These are phyloP conservation scores for Entomyzon cyanotis DNA, from an alignment of 2,113 vertebrate genomes.

Conservation along the genomic window DNA sequence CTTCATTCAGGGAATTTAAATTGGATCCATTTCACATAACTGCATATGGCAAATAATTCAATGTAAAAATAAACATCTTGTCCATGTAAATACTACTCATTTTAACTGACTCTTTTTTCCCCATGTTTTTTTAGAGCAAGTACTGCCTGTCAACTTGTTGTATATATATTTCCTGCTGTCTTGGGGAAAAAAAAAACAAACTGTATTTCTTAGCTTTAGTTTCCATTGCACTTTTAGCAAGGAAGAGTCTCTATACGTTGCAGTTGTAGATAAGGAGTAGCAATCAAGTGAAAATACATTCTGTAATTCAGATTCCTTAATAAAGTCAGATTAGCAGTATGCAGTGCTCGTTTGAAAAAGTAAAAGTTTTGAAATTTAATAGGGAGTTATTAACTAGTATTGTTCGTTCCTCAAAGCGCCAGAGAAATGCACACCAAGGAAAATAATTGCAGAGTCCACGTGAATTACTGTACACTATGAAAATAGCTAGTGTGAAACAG, in stretches of 20 bases:
- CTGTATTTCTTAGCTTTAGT: constrained; percentile 1
- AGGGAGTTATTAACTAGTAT: background rate
- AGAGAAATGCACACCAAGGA: background rate
- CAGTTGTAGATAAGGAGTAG: background rate
- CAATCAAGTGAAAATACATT: background rate
- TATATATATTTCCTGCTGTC: constrained; percentile 7
- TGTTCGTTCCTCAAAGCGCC: background rate
- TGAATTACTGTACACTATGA: background rate
- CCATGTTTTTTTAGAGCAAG: constrained; percentile 7
- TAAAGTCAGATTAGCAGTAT: background rate
- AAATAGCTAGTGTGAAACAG: background rate
- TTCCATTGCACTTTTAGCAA: constrained; percentile 14
- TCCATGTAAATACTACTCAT: constrained; percentile 48
- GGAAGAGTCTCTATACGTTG: background rate
- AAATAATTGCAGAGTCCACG: background rate
- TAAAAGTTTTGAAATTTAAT: background rate
- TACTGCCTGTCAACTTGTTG: constrained; percentile 49
- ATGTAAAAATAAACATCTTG: constrained; percentile 55
- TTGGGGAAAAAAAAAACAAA: background rate
- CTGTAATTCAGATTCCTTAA: background rate
- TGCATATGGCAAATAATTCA: constrained; percentile 54
- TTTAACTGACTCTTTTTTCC: constrained; percentile 22
- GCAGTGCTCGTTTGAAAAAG: background rate
- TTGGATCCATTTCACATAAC: constrained; percentile 61
- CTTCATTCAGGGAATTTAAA: constrained; percentile 39